Base-by-base conservation (phyloP, 2,113 vertebrate species). In the Daphoenositta chrysoptera region DNA sequence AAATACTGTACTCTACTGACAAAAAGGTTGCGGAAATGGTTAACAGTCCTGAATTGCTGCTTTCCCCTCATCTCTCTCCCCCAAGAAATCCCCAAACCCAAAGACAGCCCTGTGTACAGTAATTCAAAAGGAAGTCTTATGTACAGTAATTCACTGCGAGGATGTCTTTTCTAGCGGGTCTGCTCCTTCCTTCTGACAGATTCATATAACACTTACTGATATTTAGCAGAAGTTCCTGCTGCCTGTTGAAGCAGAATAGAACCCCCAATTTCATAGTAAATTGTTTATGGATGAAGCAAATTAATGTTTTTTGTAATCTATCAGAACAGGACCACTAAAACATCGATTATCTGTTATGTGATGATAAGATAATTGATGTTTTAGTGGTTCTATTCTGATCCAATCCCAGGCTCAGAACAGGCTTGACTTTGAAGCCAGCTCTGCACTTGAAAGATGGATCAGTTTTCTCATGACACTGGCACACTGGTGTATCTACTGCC, bases 21-120 rank as follows among this genome's bases (percentile, higher is more conserved):
- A 44, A 35, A 93, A 91, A 65, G 5, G 2, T 44, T 75, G 6
- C n/a, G 72, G 35, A 78, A 76, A 24, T 47, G 3, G 10, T 56
- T 30, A 33, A 15, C 47, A 87, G 4, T 51, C 15, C 22, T 87
- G 30, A 89, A 68, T 31, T 73, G 5, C 39, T 61, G 7, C 10
- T 87, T 86, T 89, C 3, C 7, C 6, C 1, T 6, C 22, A 1
- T n/a, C 42, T 61, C 2, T 1, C 21, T 33, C 3, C 14, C 8
- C 9, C 1, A 16, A 68, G 57, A 48, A 69, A 50, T 7, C 6
- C 8, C 21, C 8, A 69, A 81, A 40, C 13, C 3, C 9, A 42
- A 61, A 83, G n/a, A 66, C 13, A 70, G 11, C 21, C 15, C 13
- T 8, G 17, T 0, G 1, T n/a, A 13, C 6, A 31, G 48, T 39